phyloP scores from a whole-genome alignment of 1,140 invertebrate genomes.

The Apolygus lucorum region DNA sequence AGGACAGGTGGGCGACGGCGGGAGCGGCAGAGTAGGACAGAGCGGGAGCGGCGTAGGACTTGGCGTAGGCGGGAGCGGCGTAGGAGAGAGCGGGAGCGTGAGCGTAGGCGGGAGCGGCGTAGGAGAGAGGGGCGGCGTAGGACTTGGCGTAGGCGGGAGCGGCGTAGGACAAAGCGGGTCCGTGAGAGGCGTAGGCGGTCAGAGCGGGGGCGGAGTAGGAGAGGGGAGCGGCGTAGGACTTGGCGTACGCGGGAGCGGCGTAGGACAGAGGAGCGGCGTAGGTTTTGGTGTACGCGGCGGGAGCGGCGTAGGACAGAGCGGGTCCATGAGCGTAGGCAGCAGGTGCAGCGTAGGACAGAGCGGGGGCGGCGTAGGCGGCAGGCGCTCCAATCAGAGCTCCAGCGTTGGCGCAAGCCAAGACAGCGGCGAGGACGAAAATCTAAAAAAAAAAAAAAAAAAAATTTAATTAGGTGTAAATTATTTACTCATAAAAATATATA shows the following conservation, averaged over 20 bases:
- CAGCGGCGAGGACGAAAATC: slow-evolving; percentile 12
- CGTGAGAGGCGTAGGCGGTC: neutral
- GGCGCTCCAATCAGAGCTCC: slow-evolving; percentile 6
- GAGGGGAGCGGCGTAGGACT: slow-evolving; percentile 20
- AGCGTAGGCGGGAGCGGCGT: slow-evolving; percentile 18
- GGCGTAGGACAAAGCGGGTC: neutral
- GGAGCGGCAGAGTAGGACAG: slow-evolving; percentile 28
- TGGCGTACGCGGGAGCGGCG: slow-evolving; percentile 6
- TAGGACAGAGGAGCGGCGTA: slow-evolving; percentile 17
- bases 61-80: slow-evolving; percentile 7
- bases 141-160: slow-evolving; percentile 7
- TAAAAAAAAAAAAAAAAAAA: neutral
- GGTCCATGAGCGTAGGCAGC: neutral
- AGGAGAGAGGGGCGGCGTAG: neutral
- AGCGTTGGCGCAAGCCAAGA: slow-evolving; percentile 10
- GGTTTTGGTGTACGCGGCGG: slow-evolving; percentile 12
- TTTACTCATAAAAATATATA: too few relatives aligned
- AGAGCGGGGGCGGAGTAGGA: neutral
- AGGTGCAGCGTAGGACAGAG: neutral
- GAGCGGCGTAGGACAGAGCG: neutral
- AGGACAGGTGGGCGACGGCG: slow-evolving; percentile 30
- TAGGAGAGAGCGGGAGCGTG: slow-evolving; percentile 17
- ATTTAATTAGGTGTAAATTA: too few relatives aligned
- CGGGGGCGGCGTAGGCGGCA: slow-evolving; percentile 5
- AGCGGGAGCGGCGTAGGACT: slow-evolving; percentile 18